Evolutionary conservation across 2,113 vertebrate species (phyloP), one percentile per base, ranked within the genome.

Genomic region (Stigmatopora argus): DNA sequence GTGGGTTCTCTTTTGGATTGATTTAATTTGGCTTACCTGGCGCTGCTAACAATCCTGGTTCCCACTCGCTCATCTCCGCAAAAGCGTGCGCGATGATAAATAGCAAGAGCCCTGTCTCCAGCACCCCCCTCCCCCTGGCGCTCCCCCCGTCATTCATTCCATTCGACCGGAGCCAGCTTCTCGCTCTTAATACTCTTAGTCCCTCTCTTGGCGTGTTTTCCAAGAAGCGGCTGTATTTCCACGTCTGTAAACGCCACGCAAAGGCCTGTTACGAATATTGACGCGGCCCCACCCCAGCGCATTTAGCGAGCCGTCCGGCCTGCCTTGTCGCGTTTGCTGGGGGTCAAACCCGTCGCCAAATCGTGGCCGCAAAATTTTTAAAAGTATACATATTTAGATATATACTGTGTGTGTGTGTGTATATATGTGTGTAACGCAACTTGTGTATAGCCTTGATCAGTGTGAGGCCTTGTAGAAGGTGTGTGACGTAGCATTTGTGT

Each of bases 211-310:
- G 83, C 83, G 79, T 85, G 78, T 82, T 82, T 81, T 83, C 75
- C 78, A 78, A 74, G 68, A 83, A 79, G 55, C 71, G 45, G 57
- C 74, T 81, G 74, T 73, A 71, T 82, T 80, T 83, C 70, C 71
- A 78, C 66, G 78, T 86, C 85, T 84, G 70, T 72, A 64, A 83
- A 88, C 83, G 77, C 82, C 75, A 49, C 80, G 75, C 77, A 79
- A 83, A 83, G 78, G 75, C 75, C 72, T 87, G 82, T 83, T 77
- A 83, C 79, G 73, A 84, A 85, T 82, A 75, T 83, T 86, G 78
- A 64, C 72, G 55, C 74, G 74, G 74, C 78, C 66, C 58, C 62
- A 38, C 4, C 4, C 7, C 67, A 72, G 73, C 84, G 68, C 78
- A 31, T 83, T 79, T 79, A 75, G 66, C 65, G 64, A 85, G 75